Evolutionary conservation across 2,113 vertebrate genomes (phyloP), one percentile per base, ranked within the genome.

Genomic region (Malaclemys terrapin): DNA sequence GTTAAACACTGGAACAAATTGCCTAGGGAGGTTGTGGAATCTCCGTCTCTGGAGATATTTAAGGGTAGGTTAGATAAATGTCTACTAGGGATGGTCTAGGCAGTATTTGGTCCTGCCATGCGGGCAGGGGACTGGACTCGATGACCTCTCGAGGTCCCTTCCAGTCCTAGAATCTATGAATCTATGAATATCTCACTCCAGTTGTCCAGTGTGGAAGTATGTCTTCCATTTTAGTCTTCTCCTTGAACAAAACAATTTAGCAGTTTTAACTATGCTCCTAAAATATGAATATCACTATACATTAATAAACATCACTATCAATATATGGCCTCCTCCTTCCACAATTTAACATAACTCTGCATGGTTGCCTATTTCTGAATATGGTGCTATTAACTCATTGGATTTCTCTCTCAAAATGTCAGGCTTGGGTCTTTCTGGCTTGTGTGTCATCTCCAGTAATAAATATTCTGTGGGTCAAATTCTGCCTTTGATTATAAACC

Each of bases 221-320:
- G 82, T 17, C 59, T 96, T 87, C 54, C 13, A 1, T 16, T 91
- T 96, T 93, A 57, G 93, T 93, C 91, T 91, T 84, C 86, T 82
- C 65, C 82, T 69, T 5, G 4, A 75, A 62, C 49, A 91, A 72
- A 56, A 8, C 85, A 53, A 52, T 8, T 76, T 62, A 78, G 14
- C 6, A 38, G 69, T 87, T 91, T 83, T 6, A 1, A 72, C 86
- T 76, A 47, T 38, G 42, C n/a, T 59, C 84, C 76, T 75, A 10
- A 12, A 10, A 1, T 4, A 5, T 7, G 52, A 17, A 0, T 35
- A 24, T 3, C 31, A 8, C 17, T 89, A 4, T 0, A 10, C 42
- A 52, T 75, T 88, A 80, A 94, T 80, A 96, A 92, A 89, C 0
- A 1, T 12, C 5, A 4, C 69, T 93, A 94, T 84, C 59, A 93